These are phyloP conservation scores for Pseudomugil gertrudae DNA, from an alignment of 2,797 vertebrate species.

Conservation along the genomic window DNA sequence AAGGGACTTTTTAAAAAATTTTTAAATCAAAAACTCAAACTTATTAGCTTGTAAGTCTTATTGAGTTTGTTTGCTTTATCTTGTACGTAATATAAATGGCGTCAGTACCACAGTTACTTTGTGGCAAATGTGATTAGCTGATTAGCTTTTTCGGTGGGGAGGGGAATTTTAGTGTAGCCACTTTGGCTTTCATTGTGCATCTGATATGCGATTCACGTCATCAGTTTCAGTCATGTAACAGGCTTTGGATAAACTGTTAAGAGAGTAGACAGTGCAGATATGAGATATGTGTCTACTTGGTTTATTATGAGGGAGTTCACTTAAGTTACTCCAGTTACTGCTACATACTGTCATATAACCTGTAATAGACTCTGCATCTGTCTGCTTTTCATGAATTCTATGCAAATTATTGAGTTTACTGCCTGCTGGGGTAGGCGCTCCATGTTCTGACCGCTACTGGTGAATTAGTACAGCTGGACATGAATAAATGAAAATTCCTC, in stretches of 20 bases:
- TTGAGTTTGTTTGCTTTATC: slow-evolving; percentile 9
- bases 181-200: slow-evolving; percentile 6
- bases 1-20: slow-evolving; percentile 12
- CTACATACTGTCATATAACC: not conserved
- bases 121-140: slow-evolving; percentile 23
- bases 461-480: slow-evolving; percentile 2
- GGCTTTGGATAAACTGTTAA: slow-evolving; percentile 21
- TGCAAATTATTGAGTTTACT: not conserved
- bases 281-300: slow-evolving; percentile 18
- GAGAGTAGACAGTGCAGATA: slow-evolving; percentile 4
- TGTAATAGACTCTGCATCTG: not conserved
- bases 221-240: not conserved
- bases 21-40: not conserved
- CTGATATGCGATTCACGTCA: slow-evolving; percentile 30
- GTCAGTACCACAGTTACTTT: slow-evolving; percentile 19
- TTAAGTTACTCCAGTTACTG: slow-evolving; percentile 19
- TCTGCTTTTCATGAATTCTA: not conserved
- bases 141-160: not conserved
- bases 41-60: not conserved
- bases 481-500: not conserved
- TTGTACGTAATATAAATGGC: slow-evolving; percentile 16
- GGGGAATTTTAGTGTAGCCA: not conserved
- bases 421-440: not conserved
- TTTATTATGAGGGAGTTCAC: slow-evolving; percentile 9
- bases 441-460: not conserved